phyloP scores from a whole-genome alignment of 2,797 vertebrate species.

The Crenichthys baileyi region DNA sequence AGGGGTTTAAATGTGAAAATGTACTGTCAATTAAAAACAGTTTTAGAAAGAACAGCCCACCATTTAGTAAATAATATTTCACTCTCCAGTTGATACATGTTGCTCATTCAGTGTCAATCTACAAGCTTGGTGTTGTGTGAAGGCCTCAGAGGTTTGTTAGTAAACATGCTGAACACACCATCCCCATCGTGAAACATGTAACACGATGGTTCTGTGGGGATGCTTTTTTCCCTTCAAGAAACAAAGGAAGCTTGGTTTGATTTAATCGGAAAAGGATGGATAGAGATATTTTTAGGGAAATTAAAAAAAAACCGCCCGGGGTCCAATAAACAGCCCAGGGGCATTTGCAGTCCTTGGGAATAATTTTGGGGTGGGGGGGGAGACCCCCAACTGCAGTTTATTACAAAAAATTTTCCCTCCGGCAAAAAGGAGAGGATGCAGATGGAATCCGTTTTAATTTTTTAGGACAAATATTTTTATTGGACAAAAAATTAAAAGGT shows the following conservation, averaged over 20 bases:
- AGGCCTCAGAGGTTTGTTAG: neutral
- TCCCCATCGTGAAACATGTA: neutral
- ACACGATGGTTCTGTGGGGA: neutral
- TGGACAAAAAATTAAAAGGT: neutral
- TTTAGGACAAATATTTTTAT: neutral
- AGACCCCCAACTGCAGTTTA: neutral
- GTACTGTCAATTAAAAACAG: neutral
- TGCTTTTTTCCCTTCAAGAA: neutral
- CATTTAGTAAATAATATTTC: no score
- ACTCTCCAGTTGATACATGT: no score
- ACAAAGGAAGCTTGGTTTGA: neutral
- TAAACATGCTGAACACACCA: neutral
- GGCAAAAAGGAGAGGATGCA: neutral
- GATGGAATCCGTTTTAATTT: neutral
- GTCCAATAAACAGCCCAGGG: neutral
- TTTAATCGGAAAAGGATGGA: neutral
- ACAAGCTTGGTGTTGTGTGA: neutral
- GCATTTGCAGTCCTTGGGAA: neutral
- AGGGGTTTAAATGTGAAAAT: neutral
- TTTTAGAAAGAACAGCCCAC: no score
- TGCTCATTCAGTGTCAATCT: no score
- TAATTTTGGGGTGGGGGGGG: neutral
- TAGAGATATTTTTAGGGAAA: neutral
- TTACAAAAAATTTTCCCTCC: neutral
- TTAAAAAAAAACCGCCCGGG: neutral